A percentile compares a stretch with the other conserved stretches of the same genome.
Conservation (phyloP, 2,797 vertebrate genomes). For the Babyrousa celebensis region DNA sequence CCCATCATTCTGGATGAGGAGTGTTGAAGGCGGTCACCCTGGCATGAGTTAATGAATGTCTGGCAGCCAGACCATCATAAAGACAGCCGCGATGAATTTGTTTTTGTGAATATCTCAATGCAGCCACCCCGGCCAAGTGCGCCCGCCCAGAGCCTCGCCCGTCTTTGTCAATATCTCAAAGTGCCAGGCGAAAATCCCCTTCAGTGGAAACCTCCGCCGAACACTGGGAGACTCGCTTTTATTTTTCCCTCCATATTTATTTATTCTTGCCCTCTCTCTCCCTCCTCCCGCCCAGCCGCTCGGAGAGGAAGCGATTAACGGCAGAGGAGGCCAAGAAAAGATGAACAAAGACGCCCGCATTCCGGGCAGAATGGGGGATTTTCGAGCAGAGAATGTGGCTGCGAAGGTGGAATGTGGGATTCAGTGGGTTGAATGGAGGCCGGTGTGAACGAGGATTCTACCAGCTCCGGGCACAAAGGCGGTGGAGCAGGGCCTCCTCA, state of each 20-base stretch:
- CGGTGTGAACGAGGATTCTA: not conserved
- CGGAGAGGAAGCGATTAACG: conserved; percentile 54
- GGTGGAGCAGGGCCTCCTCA: not conserved
- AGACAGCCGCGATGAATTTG: conserved; percentile 24
- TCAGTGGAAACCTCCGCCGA: not conserved
- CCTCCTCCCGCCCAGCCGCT: not conserved
- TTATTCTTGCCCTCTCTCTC: not conserved
- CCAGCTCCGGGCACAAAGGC: conserved; percentile 53
- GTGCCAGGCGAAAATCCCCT: conserved; percentile 68
- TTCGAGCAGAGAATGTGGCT: not conserved
- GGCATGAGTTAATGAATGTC: rapidly evolving
- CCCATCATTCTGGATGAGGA: not conserved
- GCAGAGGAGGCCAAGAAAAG: conserved; percentile 12
- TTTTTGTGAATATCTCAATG: conserved; percentile 60
- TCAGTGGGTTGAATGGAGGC: not conserved
- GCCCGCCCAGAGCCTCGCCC: not conserved
- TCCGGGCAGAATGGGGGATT: not conserved
- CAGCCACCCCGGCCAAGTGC: rapidly evolving
- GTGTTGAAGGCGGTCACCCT: rapidly evolving
- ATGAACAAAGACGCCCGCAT: conserved; percentile 44
- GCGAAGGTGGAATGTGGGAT: not conserved
- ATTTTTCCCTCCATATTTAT: not conserved
- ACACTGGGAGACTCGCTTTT: not conserved
- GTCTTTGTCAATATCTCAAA: conserved; percentile 64
- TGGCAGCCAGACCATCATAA: not conserved